These are phyloP conservation scores for Cranoglanis bouderius DNA, from an alignment of 2,113 vertebrate genomes.

Conservation along the genomic window DNA sequence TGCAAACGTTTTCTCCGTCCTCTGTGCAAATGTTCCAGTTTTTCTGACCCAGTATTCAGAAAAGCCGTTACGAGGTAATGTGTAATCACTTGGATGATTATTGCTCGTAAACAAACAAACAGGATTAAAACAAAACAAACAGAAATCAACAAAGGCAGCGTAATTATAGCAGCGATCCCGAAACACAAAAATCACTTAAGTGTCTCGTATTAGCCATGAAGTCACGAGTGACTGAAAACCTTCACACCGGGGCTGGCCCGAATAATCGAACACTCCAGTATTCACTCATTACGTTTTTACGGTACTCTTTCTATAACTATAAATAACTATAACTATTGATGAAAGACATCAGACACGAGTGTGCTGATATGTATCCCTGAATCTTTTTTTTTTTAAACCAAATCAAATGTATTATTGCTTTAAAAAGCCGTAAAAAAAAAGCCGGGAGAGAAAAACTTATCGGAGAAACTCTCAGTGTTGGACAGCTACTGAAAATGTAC, in stretches of 20 bases:
- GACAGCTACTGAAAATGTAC: neutral
- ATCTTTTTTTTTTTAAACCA: neutral
- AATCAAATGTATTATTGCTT: neutral
- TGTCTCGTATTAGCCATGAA: neutral
- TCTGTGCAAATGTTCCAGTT: constrained; percentile 7
- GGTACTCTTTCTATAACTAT: no score
- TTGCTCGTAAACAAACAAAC: constrained; percentile 10
- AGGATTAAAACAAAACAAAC: neutral
- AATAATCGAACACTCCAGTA: neutral
- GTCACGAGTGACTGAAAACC: neutral
- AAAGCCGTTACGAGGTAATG: constrained; percentile 16
- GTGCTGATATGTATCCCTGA: neutral
- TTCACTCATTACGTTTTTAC: neutral
- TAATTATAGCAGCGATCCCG: constrained; percentile 51
- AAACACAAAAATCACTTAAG: neutral
- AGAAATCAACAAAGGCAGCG: constrained; percentile 25
- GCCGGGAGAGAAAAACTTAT: no score
- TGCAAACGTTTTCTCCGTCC: neutral
- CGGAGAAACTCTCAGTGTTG: no score
- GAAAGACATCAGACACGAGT: neutral
- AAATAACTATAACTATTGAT: neutral
- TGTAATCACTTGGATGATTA: neutral
- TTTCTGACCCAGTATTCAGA: constrained; percentile 15
- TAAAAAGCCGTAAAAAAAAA: neutral
- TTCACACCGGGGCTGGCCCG: neutral